A percentile compares a stretch with the other conserved stretches of the same genome.
These are phyloP conservation scores for Drepana falcataria DNA, from an alignment of 2,888 invertebrate genomes.

Conservation along the genomic window DNA sequence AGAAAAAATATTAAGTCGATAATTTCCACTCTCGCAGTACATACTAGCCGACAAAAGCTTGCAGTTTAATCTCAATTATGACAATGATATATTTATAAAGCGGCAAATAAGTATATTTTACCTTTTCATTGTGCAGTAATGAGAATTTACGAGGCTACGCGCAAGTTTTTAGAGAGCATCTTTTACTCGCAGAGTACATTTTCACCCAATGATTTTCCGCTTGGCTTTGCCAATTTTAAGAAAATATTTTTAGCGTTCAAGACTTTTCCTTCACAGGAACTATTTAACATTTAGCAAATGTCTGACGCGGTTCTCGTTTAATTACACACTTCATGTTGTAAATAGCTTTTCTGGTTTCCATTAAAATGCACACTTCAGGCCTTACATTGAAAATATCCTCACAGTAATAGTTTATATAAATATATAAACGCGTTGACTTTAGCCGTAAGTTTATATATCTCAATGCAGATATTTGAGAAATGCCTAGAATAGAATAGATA, in stretches of 20 bases:
- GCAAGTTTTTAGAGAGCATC: conserved; percentile 40
- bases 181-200: conserved; percentile 21
- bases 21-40: neutral
- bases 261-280: neutral
- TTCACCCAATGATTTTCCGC: conserved; percentile 22
- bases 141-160: conserved; percentile 45
- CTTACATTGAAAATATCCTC: too few species aligned
- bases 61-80: conserved; percentile 41
- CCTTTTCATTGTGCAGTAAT: conserved; percentile 39
- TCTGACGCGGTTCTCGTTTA: neutral
- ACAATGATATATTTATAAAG: conserved; percentile 41
- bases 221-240: conserved; percentile 23
- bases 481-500: too few species aligned
- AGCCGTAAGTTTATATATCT: too few species aligned
- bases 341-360: too few species aligned
- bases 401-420: too few species aligned
- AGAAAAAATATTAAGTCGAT: too few species aligned
- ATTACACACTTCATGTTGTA: too few species aligned
- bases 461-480: too few species aligned
- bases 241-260: conserved; percentile 4
- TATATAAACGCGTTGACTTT: too few species aligned
- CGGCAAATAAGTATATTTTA: conserved; percentile 28
- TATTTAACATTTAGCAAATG: neutral
- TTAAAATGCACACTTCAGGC: too few species aligned
- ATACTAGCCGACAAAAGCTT: conserved; percentile 11